These are phyloP conservation scores for Lysandra bellargus DNA, from an alignment of 2,888 invertebrate species.

Conservation along the genomic window DNA sequence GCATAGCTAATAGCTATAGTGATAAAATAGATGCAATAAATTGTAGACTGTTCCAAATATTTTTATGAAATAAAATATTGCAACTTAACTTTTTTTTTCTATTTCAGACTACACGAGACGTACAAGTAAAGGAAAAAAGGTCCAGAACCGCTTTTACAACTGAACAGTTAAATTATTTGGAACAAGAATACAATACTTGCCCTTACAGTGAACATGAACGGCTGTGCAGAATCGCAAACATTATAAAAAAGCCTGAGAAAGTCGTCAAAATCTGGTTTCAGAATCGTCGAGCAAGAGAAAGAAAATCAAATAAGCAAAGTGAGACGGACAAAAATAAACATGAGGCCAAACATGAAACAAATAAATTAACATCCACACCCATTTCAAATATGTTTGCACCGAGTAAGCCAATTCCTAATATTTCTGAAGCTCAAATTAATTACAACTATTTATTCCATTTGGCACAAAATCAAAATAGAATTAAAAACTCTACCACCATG, in stretches of 20 bases:
- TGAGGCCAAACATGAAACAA: conserved; percentile 43
- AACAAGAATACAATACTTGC: conserved; percentile 84
- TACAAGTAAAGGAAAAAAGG: conserved; percentile 51
- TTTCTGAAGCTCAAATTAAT: neutral
- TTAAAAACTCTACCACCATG: neutral
- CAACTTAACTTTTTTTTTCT: neutral
- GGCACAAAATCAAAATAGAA: neutral
- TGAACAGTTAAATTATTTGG: conserved; percentile 85
- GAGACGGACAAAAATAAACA: conserved; percentile 42
- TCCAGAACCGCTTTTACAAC: conserved; percentile 86
- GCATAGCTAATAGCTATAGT: too few species aligned
- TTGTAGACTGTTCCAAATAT: neutral
- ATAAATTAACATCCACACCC: neutral
- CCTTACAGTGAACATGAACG: conserved; percentile 85
- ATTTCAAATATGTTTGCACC: neutral
- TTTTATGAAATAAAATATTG: neutral
- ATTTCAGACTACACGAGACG: conserved; percentile 37
- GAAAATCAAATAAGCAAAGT: conserved; percentile 70
- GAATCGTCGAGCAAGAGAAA: conserved; percentile 88
- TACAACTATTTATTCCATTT: neutral
- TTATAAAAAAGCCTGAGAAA: conserved; percentile 83
- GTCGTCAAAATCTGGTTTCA: conserved; percentile 94
- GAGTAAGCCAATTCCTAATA: neutral
- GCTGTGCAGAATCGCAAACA: conserved; percentile 84
- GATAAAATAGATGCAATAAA: too few species aligned